Evolutionary conservation across 2,888 invertebrate species (phyloP).

Genomic region (Papilio protenor): DNA sequence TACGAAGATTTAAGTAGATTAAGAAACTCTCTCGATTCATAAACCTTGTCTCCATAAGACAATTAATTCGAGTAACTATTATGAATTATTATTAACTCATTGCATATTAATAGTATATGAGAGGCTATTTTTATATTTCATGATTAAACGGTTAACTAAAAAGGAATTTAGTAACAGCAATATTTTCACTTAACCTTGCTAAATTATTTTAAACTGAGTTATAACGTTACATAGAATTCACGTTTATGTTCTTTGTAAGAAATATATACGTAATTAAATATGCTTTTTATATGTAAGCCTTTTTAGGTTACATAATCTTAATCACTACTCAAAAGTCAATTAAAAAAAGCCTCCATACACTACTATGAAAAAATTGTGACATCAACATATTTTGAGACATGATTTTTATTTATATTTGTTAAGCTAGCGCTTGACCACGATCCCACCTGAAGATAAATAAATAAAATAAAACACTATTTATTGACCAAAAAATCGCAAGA

Average conservation of each 20-base stretch:
- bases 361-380: neutral
- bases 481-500: too few relatives aligned
- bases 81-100: neutral
- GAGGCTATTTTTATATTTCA: too few relatives aligned
- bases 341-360: neutral
- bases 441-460: too few relatives aligned
- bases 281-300: neutral
- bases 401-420: too few relatives aligned
- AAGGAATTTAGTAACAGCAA: too few relatives aligned
- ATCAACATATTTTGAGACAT: neutral
- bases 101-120: neutral
- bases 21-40: neutral
- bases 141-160: too few relatives aligned
- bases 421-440: too few relatives aligned
- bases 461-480: too few relatives aligned
- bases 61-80: neutral
- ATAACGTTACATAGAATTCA: too few relatives aligned
- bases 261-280: constrained; percentile 9
- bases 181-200: too few relatives aligned
- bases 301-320: neutral
- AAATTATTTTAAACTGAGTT: too few relatives aligned
- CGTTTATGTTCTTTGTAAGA: neutral
- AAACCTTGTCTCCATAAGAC: neutral
- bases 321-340: neutral
- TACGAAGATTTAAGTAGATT: constrained; percentile 5